Evolutionary conservation across 2,113 vertebrate species (phyloP), one percentile per base, ranked within the genome.

Genomic region (Carassius carassius): DNA sequence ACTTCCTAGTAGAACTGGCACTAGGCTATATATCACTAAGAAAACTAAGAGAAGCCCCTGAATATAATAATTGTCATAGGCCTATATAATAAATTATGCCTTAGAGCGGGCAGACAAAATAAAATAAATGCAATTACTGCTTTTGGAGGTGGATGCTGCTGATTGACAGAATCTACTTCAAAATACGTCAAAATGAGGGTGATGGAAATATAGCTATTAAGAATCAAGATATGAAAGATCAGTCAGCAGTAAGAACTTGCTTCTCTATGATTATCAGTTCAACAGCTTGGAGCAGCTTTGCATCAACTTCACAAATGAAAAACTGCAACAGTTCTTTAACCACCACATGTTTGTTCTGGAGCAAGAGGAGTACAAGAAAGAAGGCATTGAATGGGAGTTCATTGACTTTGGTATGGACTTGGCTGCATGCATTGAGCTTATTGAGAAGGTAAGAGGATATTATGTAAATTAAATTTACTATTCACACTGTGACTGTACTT

Each of bases 301-400:
- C 84, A 97, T 97, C 89, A 97, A 96, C 89, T 97, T 96, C 92
- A 97, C 95, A 87, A 96, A 97, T 82, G 96, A 96, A 87, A 96
- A 97, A 91, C 93, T 97, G 93, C 96, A 97, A 89, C 95, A 96
- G 94, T 96, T 96, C 54, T 96, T 96, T 92, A 96, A 96, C 88
- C 96, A 96, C n/a, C 85, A 91, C 91, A 96, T 96, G 0, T 94
- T 94, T 13, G 95, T 96, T 81, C 92, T 96, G 93, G 95, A 96
- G 87, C 95, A 96, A 86, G 96, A 96, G 82, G 95, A 96, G 80
- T 96, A 96, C 92, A 96, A 95, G 93, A 96, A 96, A 87, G 96
- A 96, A 67, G 95, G 95, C 3, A 96, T 97, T 87, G 89, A 95
- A 60, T 96, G 96, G 96, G 94, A 93, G 19, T 96, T 97, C 90